A percentile compares a stretch with the other conserved stretches of the same genome.
Conservation (phyloP, 2,797 vertebrate species). For the Poeciliopsis paucimaculata region DNA sequence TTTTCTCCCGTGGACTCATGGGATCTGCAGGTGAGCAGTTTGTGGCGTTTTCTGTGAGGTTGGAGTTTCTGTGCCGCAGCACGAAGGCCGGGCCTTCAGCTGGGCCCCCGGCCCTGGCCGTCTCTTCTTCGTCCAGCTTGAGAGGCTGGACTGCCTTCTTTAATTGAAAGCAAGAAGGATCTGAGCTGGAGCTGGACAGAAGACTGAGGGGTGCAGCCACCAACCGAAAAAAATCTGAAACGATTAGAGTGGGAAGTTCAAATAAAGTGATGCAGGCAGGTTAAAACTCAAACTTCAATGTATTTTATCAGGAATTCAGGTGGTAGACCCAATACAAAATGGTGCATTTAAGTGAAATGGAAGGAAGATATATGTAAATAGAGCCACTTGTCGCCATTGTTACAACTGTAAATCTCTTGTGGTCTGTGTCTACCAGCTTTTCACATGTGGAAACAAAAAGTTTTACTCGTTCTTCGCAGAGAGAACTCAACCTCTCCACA, state of each 20-base stretch:
- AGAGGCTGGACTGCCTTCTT: slow-evolving; percentile 46
- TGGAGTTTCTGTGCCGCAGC: slow-evolving; percentile 77
- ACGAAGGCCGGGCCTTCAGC: slow-evolving; percentile 75
- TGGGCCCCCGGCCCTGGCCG: slow-evolving; percentile 70
- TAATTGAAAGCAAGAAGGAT: slow-evolving; percentile 22
- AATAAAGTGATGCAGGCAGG: not conserved
- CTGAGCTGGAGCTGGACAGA: slow-evolving; percentile 3
- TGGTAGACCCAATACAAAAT: not conserved
- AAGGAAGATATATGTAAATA: not conserved
- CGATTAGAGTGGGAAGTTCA: not conserved
- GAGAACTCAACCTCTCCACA: not conserved
- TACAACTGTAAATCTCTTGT: not conserved
- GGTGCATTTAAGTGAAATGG: not conserved
- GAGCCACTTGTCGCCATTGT: not conserved
- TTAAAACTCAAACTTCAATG: not conserved
- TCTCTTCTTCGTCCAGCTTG: slow-evolving; percentile 83
- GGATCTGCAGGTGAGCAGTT: slow-evolving; percentile 48
- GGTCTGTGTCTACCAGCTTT: not conserved
- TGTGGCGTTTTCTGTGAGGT: slow-evolving; percentile 39
- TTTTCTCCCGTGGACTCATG: slow-evolving; percentile 62
- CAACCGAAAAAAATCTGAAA: slow-evolving; percentile 10
- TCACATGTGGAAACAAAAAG: not conserved
- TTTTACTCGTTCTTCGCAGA: not conserved
- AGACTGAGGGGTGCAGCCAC: slow-evolving; percentile 10
- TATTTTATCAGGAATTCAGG: not conserved